A percentile compares a stretch with the other conserved stretches of the same genome.
These are phyloP conservation scores for Cryptocephalus moraei DNA, from an alignment of 2,888 invertebrate species.

Conservation along the genomic window DNA sequence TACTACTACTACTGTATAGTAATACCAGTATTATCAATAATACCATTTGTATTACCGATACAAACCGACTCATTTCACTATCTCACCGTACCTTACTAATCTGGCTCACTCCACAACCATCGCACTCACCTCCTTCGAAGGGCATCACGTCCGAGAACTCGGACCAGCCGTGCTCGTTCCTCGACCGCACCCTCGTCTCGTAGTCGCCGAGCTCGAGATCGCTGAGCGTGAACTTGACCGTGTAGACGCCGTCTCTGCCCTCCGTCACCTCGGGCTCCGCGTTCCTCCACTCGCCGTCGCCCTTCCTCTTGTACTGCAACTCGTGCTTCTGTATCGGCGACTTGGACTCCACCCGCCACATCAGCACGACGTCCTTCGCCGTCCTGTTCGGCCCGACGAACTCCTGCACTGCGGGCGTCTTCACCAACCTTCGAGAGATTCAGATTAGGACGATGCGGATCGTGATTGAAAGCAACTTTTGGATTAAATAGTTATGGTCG, in stretches of 20 bases:
- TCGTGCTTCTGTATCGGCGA: slow-evolving; percentile 37
- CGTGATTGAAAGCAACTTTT: too few species aligned
- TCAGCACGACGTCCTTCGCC: slow-evolving; percentile 30
- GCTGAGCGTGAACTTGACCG: slow-evolving; percentile 33
- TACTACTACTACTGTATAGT: too few species aligned
- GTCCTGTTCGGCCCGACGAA: slow-evolving; percentile 19
- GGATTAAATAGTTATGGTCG: too few species aligned
- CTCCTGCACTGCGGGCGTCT: slow-evolving; percentile 22
- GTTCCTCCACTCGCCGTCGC: slow-evolving; percentile 30
- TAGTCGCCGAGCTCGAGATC: slow-evolving; percentile 36
- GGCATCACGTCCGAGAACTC: slow-evolving; percentile 31
- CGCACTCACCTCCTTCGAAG: slow-evolving; percentile 34
- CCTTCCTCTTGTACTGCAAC: slow-evolving; percentile 38
- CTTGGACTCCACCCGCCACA: slow-evolving; percentile 41
- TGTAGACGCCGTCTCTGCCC: slow-evolving; percentile 29
- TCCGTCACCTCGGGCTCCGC: slow-evolving; percentile 26
- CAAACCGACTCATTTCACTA: too few species aligned
- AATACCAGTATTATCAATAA: too few species aligned
- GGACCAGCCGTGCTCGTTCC: slow-evolving; percentile 41
- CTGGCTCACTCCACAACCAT: not conserved
- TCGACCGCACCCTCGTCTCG: slow-evolving; percentile 35
- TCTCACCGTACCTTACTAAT: too few species aligned
- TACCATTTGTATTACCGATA: too few species aligned
- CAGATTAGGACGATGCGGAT: too few species aligned
- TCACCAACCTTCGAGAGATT: slow-evolving; percentile 18